A percentile compares a stretch with the other conserved stretches of the same genome.
These are phyloP conservation scores for Pharmacophagus antenor DNA, from an alignment of 2,888 invertebrate genomes.

Conservation along the genomic window DNA sequence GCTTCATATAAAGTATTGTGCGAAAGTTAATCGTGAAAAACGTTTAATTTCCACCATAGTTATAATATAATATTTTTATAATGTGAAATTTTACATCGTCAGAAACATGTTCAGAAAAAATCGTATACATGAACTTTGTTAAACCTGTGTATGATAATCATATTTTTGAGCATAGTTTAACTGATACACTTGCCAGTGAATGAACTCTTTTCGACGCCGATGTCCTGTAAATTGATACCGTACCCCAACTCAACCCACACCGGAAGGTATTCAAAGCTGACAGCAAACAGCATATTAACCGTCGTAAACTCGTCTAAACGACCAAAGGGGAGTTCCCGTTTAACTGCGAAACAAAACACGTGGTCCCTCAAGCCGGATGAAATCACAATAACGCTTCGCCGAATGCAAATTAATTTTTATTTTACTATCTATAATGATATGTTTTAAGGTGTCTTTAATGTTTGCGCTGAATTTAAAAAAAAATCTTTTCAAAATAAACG, in stretches of 20 bases:
- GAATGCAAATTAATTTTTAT: conserved; percentile 15
- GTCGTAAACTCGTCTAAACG: conserved; percentile 19
- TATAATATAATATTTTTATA: neutral
- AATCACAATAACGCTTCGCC: conserved; percentile 20
- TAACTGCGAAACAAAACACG: conserved; percentile 33
- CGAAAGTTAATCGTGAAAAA: too few species aligned
- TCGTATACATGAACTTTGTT: neutral
- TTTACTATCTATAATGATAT: neutral
- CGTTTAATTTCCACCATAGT: neutral
- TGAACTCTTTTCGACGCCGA: conserved; percentile 45
- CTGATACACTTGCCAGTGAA: conserved; percentile 37
- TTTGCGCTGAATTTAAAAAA: neutral
- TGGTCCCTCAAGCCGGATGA: conserved; percentile 35
- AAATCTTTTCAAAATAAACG: neutral
- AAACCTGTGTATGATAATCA: conserved; percentile 8
- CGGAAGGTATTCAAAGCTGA: conserved; percentile 43
- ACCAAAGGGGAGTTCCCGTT: conserved; percentile 29
- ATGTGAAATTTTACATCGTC: neutral
- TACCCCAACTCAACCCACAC: conserved; percentile 35
- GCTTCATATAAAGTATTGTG: neutral
- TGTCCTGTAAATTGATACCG: conserved; percentile 48
- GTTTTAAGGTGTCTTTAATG: neutral
- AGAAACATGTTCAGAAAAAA: neutral
- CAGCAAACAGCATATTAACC: conserved; percentile 18
- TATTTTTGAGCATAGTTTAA: conserved; percentile 8